Percentiles rank a stretch among this genome's conserved stretches.
Conservation (phyloP, 2,113 vertebrate species). For the Petrocephalus microphthalmus region DNA sequence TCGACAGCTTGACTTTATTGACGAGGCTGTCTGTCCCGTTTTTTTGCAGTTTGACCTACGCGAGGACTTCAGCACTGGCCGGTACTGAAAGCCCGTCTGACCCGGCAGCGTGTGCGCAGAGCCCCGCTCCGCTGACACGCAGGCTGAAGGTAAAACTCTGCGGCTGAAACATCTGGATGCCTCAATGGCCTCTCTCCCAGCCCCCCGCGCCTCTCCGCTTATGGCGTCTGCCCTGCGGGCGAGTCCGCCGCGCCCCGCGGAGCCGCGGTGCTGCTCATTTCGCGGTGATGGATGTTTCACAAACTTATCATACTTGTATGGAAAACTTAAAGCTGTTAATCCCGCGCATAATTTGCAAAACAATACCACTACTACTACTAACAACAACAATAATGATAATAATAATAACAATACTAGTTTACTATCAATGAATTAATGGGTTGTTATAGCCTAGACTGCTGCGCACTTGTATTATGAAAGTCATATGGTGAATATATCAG, state of each 20-base stretch:
- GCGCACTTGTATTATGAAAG: too few species aligned
- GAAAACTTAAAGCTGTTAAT: background rate
- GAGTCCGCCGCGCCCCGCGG: background rate
- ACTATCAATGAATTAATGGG: too few species aligned
- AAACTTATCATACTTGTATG: background rate
- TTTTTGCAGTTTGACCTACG: background rate
- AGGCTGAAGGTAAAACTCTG: background rate
- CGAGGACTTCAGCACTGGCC: background rate
- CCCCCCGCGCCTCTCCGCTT: background rate
- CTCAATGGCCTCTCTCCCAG: background rate
- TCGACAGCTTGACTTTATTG: background rate
- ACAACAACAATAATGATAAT: background rate
- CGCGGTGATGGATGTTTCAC: background rate
- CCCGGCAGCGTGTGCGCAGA: too few species aligned
- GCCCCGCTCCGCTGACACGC: too few species aligned
- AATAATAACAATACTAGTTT: background rate
- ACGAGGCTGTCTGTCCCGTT: background rate
- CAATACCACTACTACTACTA: background rate
- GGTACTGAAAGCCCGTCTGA: background rate
- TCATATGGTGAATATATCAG: too few species aligned
- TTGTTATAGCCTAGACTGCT: too few species aligned
- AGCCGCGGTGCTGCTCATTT: conserved; percentile 2
- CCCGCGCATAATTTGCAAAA: background rate
- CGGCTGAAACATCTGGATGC: background rate
- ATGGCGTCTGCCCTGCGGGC: background rate